These are phyloP conservation scores for Myathropa florea DNA, from an alignment of 2,888 invertebrate species.

Conservation along the genomic window DNA sequence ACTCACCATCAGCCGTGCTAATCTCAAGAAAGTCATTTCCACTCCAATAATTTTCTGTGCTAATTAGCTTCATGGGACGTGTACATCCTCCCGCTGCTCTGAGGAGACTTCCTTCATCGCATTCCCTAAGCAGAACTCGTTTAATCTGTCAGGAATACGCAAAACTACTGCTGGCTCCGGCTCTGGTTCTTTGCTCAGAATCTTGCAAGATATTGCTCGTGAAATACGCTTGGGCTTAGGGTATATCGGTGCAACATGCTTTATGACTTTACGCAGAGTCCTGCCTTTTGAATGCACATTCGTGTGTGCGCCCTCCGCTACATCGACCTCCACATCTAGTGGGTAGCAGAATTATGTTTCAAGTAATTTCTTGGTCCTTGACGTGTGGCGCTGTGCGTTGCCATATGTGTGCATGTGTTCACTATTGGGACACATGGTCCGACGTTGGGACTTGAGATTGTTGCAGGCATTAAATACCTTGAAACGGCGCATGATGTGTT, in stretches of 20 bases:
- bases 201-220: conserved; percentile 29
- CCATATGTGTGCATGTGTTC: neutral
- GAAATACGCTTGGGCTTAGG: conserved; percentile 36
- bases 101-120: neutral
- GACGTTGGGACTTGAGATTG: neutral
- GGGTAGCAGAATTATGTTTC: neutral
- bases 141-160: conserved; percentile 35
- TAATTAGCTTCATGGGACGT: conserved; percentile 45
- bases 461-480: neutral
- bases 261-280: conserved; percentile 41
- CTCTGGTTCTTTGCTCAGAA: neutral
- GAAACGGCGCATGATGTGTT: neutral
- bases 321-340: neutral
- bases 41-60: conserved; percentile 56
- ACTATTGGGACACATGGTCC: neutral
- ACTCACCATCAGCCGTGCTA: conserved; percentile 33
- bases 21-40: conserved; percentile 53
- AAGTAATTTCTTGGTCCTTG: neutral
- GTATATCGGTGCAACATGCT: conserved; percentile 43
- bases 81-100: neutral
- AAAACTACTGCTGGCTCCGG: conserved; percentile 19
- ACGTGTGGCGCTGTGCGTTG: neutral
- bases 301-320: neutral
- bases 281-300: neutral
- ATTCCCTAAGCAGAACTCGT: neutral